phyloP scores from a whole-genome alignment of 2,113 vertebrate species.

The Octodon degus region DNA sequence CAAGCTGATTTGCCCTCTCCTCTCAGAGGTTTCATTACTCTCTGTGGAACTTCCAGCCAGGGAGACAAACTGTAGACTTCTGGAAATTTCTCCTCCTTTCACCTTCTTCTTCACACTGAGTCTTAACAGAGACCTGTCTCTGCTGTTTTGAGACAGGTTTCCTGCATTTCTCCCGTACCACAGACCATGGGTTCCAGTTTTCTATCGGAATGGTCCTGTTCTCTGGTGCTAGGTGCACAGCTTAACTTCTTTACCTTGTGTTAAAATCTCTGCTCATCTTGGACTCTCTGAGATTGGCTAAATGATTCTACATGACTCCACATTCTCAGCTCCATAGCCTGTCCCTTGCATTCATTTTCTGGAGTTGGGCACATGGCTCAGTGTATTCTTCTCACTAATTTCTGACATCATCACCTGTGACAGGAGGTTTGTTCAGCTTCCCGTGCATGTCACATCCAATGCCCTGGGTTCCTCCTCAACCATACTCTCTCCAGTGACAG shows the following conservation, averaged over 20 bases:
- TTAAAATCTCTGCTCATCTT: not conserved
- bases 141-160: rapidly evolving
- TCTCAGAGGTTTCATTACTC: not conserved
- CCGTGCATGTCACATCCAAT: no score
- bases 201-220: not conserved
- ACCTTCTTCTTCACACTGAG: not conserved
- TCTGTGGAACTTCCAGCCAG: not conserved
- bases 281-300: not conserved
- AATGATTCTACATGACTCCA: not conserved
- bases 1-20: rapidly evolving
- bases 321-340: not conserved
- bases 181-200: no score
- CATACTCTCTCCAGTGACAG: not conserved
- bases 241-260: not conserved
- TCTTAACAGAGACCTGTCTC: not conserved
- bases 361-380: not conserved
- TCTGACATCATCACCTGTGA: not conserved
- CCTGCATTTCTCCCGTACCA: not conserved
- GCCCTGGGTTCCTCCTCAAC: not conserved
- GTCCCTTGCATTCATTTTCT: not conserved
- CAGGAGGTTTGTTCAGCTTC: not conserved
- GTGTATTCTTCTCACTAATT: not conserved
- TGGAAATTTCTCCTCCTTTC: no score
- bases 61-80: not conserved
- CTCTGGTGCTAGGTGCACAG: not conserved